A percentile compares a stretch with the other conserved stretches of the same genome.
These are phyloP conservation scores for Lerema accius DNA, from an alignment of 1,140 invertebrate genomes.

Conservation along the genomic window DNA sequence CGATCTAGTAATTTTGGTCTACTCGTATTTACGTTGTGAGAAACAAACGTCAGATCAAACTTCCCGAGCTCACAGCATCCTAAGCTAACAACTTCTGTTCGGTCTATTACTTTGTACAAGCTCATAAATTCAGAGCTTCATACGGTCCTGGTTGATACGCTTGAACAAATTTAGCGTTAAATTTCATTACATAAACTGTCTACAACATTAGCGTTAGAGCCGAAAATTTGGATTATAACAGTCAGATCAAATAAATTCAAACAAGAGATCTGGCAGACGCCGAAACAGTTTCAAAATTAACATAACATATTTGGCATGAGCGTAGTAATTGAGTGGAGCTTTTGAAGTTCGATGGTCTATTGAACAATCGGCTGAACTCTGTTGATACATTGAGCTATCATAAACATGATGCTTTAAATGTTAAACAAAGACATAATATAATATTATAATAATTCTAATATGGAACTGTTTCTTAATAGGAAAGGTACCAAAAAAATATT, in stretches of 20 bases:
- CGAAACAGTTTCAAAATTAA: constrained; percentile 58
- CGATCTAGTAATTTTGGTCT: constrained; percentile 35
- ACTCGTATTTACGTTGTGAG: constrained; percentile 46
- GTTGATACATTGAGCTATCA: too few species aligned
- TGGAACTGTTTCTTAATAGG: too few species aligned
- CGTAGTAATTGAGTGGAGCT: constrained; percentile 44
- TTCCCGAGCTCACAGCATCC: constrained; percentile 45
- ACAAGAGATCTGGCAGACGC: constrained; percentile 56
- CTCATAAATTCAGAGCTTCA: constrained; percentile 49
- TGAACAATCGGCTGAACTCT: constrained; percentile 50
- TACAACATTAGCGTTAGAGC: constrained; percentile 61
- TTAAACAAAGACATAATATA: too few species aligned
- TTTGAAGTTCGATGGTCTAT: constrained; percentile 56
- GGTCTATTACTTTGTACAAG: constrained; percentile 40
- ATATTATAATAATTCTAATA: too few species aligned
- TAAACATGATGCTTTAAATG: too few species aligned
- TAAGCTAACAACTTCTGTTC: constrained; percentile 52
- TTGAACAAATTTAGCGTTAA: constrained; percentile 54
- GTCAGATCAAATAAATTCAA: constrained; percentile 67
- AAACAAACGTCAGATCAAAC: constrained; percentile 54
- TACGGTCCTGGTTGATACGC: constrained; percentile 40
- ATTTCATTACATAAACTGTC: constrained; percentile 61
- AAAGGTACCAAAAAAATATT: constrained; percentile 10
- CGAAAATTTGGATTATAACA: constrained; percentile 55
- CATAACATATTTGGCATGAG: constrained; percentile 62